A percentile compares a stretch with the other conserved stretches of the same genome.
These are phyloP conservation scores for Cataglyphis cursor DNA, from an alignment of 2,888 invertebrate genomes.

Conservation along the genomic window DNA sequence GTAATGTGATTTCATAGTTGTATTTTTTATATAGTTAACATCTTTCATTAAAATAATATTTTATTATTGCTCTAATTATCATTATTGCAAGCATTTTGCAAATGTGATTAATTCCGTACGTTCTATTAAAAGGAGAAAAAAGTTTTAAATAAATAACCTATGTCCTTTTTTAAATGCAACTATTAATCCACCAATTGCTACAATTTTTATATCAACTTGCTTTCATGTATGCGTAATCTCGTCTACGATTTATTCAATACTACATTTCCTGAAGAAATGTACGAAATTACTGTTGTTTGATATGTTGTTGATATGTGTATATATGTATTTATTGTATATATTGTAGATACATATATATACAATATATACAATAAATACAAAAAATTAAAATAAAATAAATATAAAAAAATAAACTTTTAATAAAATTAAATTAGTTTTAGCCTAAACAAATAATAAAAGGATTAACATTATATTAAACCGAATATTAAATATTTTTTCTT, in stretches of 20 bases:
- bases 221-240: neutral
- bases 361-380: neutral
- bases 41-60: neutral
- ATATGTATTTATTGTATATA: no score
- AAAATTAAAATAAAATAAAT: neutral
- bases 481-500: neutral
- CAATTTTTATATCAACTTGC: slow-evolving; percentile 4
- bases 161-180: neutral
- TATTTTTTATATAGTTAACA: neutral
- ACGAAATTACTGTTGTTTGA: neutral
- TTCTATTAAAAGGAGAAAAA: neutral
- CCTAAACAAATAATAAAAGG: neutral
- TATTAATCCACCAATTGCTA: neutral
- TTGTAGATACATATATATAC: no score
- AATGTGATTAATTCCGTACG: neutral
- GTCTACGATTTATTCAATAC: neutral
- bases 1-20: neutral
- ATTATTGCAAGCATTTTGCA: neutral
- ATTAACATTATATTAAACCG: neutral
- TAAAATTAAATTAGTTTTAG: neutral
- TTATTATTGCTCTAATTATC: slow-evolving; percentile 1
- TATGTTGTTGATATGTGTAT: neutral
- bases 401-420: neutral
- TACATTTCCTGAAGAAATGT: neutral
- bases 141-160: slow-evolving; percentile 8